Evolutionary conservation across 2,113 vertebrate species (phyloP).

Genomic region (Xenus cinereus): DNA sequence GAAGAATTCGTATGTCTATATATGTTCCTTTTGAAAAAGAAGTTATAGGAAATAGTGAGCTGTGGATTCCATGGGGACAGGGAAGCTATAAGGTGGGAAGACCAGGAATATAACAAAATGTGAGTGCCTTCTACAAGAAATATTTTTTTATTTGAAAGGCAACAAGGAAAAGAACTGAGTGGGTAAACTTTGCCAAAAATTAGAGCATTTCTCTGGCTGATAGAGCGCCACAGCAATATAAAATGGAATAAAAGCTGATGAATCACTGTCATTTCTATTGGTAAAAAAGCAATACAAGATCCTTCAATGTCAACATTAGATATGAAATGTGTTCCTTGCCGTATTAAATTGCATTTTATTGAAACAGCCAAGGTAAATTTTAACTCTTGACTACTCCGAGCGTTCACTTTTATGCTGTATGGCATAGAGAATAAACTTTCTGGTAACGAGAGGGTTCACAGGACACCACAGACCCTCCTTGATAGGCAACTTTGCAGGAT

Average conservation of each 20-base stretch:
- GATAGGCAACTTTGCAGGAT: not conserved
- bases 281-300: slow-evolving; percentile 65
- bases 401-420: not conserved
- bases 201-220: slow-evolving; percentile 49
- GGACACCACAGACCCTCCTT: not conserved
- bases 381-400: slow-evolving; percentile 34
- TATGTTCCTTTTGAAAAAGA: not conserved
- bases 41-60: not conserved
- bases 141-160: slow-evolving; percentile 46
- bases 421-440: not conserved
- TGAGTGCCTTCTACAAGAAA: not conserved
- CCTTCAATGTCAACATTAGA: slow-evolving; percentile 64
- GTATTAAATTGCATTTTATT: slow-evolving; percentile 70
- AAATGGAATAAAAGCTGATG: slow-evolving; percentile 66
- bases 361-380: slow-evolving; percentile 47
- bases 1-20: not conserved
- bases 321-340: slow-evolving; percentile 55
- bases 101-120: not conserved
- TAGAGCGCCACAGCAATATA: slow-evolving; percentile 59
- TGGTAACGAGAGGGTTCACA: not conserved
- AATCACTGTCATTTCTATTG: slow-evolving; percentile 70
- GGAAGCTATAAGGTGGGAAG: not conserved
- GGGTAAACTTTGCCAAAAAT: slow-evolving; percentile 55
- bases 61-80: not conserved
- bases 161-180: slow-evolving; percentile 11